Conservation (phyloP, 1,140 invertebrate genomes). For the Mercenaria mercenaria region DNA sequence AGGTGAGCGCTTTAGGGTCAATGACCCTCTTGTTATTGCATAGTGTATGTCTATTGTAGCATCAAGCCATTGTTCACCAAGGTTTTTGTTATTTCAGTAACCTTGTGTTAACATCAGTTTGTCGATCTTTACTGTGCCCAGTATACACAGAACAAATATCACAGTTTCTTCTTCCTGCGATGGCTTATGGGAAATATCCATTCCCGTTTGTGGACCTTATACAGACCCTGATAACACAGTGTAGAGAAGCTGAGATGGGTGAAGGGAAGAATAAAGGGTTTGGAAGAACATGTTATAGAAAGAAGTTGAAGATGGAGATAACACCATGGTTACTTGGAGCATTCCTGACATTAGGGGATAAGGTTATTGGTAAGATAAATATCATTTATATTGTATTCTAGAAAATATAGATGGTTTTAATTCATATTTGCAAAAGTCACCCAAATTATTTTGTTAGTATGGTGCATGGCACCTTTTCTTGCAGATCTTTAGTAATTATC, state of each 20-base stretch:
- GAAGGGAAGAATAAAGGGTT: conserved; percentile 39
- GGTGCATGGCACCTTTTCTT: too few relatives aligned
- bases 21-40: too few relatives aligned
- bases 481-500: too few relatives aligned
- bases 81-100: conserved; percentile 66
- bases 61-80: too few relatives aligned
- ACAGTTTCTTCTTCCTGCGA: conserved; percentile 84
- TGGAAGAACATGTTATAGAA: not conserved
- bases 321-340: conserved; percentile 83
- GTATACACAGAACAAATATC: conserved; percentile 83
- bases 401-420: not conserved
- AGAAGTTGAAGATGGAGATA: conserved; percentile 37
- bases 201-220: conserved; percentile 84
- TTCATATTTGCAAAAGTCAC: too few relatives aligned
- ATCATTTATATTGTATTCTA: not conserved
- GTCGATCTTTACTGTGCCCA: conserved; percentile 79
- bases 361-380: conserved; percentile 76
- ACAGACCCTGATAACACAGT: conserved; percentile 76
- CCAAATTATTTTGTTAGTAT: too few relatives aligned
- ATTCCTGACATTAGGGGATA: conserved; percentile 81
- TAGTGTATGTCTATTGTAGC: too few relatives aligned
- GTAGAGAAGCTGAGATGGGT: conserved; percentile 33
- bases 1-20: too few relatives aligned
- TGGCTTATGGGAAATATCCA: conserved; percentile 82
- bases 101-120: conserved; percentile 69